These are phyloP conservation scores for Pentamera pediparva DNA, from an alignment of 53 echinoderm and acorn worm species.

Conservation along the genomic window DNA sequence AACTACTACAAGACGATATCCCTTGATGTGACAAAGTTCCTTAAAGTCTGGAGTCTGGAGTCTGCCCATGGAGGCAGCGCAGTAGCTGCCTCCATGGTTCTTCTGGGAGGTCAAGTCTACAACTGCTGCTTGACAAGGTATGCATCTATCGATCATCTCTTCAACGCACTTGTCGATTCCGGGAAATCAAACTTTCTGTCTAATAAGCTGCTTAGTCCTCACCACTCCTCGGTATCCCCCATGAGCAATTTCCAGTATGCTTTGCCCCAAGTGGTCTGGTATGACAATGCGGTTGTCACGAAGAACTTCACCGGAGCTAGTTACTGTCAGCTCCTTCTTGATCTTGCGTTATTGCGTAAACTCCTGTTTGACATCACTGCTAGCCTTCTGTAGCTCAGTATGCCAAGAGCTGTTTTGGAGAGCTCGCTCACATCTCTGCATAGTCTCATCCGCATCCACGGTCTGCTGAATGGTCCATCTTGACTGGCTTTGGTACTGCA, in stretches of 20 bases:
- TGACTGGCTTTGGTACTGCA: constrained; percentile 33
- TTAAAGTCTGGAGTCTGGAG: background rate
- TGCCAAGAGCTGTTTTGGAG: constrained; percentile 46
- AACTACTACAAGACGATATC: background rate
- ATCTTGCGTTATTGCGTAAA: constrained; percentile 24
- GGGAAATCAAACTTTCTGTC: constrained; percentile 71
- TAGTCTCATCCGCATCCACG: background rate
- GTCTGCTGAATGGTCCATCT: constrained; percentile 17
- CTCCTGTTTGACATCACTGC: background rate
- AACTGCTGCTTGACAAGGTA: constrained; percentile 48
- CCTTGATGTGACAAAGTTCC: background rate
- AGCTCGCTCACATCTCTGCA: constrained; percentile 52
- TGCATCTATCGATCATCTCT: constrained; percentile 33
- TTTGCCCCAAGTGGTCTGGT: constrained; percentile 37
- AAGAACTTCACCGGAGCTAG: constrained; percentile 42
- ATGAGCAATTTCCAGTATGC: constrained; percentile 42
- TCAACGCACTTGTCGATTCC: constrained; percentile 46
- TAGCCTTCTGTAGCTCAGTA: constrained; percentile 4
- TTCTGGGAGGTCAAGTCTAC: background rate
- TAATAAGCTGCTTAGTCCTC: constrained; percentile 44
- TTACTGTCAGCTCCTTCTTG: constrained; percentile 39
- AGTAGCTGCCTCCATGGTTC: background rate
- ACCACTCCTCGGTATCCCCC: constrained; percentile 53
- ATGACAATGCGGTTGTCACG: constrained; percentile 62
- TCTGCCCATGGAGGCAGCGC: background rate